These are phyloP conservation scores for Andricus grossulariae DNA, from an alignment of 1,140 invertebrate species.

Conservation along the genomic window DNA sequence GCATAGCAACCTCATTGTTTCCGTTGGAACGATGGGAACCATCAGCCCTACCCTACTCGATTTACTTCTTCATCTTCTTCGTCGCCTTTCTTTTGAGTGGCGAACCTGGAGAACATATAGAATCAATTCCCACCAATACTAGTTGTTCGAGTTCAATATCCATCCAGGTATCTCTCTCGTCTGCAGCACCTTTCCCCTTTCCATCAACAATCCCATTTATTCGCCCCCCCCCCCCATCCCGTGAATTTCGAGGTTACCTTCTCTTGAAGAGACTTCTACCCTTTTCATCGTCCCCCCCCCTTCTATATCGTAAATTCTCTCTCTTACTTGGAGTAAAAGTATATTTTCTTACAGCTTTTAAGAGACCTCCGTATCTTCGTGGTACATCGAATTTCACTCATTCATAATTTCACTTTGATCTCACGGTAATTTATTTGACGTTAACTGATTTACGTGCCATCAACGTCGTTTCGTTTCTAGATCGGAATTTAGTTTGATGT, in stretches of 20 bases:
- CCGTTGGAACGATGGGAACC: slow-evolving; percentile 45
- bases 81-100: slow-evolving; percentile 23
- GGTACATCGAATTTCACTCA: neutral
- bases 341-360: neutral
- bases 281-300: neutral
- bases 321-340: neutral
- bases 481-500: too few species aligned
- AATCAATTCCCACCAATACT: slow-evolving; percentile 51
- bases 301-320: neutral
- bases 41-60: slow-evolving; percentile 12
- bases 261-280: slow-evolving; percentile 7
- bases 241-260: neutral
- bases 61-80: slow-evolving; percentile 32
- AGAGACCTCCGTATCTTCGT: neutral
- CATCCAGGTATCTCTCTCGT: neutral
- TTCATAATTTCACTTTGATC: slow-evolving; percentile 3
- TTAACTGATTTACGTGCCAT: too few species aligned
- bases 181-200: neutral
- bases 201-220: neutral
- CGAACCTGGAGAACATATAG: slow-evolving; percentile 32
- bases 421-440: neutral
- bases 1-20: slow-evolving; percentile 56
- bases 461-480: too few species aligned
- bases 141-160: neutral
- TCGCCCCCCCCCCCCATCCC: neutral